phyloP scores from a whole-genome alignment of 2,797 vertebrate species.

The Xyrichtys novacula region DNA sequence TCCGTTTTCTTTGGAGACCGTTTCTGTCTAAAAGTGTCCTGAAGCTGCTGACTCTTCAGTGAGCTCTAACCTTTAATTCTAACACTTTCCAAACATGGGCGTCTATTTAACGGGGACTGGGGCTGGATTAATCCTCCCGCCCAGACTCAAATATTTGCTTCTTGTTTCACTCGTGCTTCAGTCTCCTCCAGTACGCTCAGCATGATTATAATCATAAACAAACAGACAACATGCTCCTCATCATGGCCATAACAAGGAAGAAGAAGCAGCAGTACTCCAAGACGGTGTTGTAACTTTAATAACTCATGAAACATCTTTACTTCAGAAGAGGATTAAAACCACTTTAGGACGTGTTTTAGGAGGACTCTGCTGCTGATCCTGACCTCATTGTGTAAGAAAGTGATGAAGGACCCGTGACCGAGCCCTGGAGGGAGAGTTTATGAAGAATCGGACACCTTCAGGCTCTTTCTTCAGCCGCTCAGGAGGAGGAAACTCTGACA shows the following conservation, averaged over 20 bases:
- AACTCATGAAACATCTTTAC: not conserved
- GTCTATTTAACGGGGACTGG: not conserved
- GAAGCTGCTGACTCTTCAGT: not conserved
- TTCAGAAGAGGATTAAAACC: not conserved
- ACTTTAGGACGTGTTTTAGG: not conserved
- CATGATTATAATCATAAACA: not conserved
- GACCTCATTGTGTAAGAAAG: slow-evolving; percentile 5
- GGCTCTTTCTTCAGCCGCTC: not conserved
- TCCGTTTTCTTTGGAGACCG: no score
- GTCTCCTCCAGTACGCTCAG: not conserved
- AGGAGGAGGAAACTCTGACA: not conserved
- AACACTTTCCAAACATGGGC: not conserved
- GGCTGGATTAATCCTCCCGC: not conserved
- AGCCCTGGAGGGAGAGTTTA: slow-evolving; percentile 3
- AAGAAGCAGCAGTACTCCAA: not conserved
- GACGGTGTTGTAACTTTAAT: not conserved
- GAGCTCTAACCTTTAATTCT: not conserved
- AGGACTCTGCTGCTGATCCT: not conserved
- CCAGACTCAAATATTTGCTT: not conserved
- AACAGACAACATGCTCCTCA: not conserved
- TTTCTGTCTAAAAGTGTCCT: not conserved
- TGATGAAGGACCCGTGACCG: slow-evolving; percentile 15
- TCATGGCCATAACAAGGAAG: not conserved
- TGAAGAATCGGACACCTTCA: not conserved
- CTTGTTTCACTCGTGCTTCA: not conserved